A percentile compares a stretch with the other conserved stretches of the same genome.
Conservation (phyloP, 2,113 vertebrate species). For the Hippocampus mohnikei region DNA sequence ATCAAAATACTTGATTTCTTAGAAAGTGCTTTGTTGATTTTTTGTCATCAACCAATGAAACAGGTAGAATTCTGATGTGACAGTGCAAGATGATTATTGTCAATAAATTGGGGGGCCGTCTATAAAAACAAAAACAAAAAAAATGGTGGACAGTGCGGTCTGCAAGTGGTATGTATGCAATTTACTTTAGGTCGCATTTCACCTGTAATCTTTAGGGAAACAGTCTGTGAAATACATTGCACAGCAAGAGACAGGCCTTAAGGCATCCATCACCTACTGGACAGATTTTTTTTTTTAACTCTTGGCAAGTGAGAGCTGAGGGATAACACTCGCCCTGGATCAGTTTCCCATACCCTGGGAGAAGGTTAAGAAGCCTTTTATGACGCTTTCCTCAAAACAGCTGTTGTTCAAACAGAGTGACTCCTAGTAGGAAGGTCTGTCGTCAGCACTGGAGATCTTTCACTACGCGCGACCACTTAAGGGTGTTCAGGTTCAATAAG, state of each 20-base stretch:
- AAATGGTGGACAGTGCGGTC: slow-evolving; percentile 7
- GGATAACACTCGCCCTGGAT: slow-evolving; percentile 44
- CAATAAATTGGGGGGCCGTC: slow-evolving; percentile 1
- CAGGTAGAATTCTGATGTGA: too few species aligned
- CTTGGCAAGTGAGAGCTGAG: slow-evolving; percentile 49
- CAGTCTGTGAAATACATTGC: slow-evolving; percentile 29
- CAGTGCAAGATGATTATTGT: background rate
- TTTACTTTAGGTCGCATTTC: slow-evolving; percentile 22
- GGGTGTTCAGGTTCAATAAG: slow-evolving; percentile 58
- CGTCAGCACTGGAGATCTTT: slow-evolving; percentile 60
- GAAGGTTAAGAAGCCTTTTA: slow-evolving; percentile 64
- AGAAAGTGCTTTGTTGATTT: too few species aligned
- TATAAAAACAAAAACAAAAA: slow-evolving; percentile 1
- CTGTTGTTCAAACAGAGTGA: slow-evolving; percentile 70
- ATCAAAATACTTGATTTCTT: background rate
- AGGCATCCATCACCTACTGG: slow-evolving; percentile 64
- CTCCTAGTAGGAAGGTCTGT: slow-evolving; percentile 58
- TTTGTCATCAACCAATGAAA: background rate
- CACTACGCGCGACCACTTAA: slow-evolving; percentile 36
- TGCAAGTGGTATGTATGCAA: slow-evolving; percentile 12
- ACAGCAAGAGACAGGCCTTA: slow-evolving; percentile 67
- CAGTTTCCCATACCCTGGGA: slow-evolving; percentile 44
- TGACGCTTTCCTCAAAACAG: slow-evolving; percentile 71
- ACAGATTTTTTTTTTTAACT: slow-evolving; percentile 68
- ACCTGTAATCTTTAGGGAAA: slow-evolving; percentile 46